Conservation (phyloP, 2,888 invertebrate species). For the Leptopilina drosophilae region DNA sequence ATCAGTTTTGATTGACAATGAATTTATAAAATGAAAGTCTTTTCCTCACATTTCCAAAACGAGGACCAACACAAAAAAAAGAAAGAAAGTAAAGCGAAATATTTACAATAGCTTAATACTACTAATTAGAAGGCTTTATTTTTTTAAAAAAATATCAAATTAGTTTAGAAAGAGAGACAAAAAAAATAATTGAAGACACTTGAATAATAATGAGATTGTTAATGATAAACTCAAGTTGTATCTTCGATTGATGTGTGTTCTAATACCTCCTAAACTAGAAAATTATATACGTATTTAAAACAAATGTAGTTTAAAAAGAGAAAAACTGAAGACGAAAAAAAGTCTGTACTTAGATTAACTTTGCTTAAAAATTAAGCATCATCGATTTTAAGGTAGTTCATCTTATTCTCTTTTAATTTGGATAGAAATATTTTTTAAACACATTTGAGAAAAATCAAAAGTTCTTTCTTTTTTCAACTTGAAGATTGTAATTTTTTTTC, state of each 20-base stretch:
- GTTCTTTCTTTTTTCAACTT: too few relatives aligned
- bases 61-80: not conserved
- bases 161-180: not conserved
- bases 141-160: slow-evolving; percentile 9
- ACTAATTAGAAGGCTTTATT: not conserved
- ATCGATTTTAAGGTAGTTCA: too few relatives aligned
- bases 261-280: not conserved
- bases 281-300: not conserved
- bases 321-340: not conserved
- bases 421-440: too few relatives aligned
- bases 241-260: not conserved
- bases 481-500: too few relatives aligned
- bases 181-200: not conserved
- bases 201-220: not conserved
- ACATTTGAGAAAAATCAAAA: too few relatives aligned
- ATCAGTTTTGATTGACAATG: not conserved
- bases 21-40: slow-evolving; percentile 18
- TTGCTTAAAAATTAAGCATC: too few relatives aligned
- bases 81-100: slow-evolving; percentile 22
- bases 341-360: too few relatives aligned
- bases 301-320: not conserved
- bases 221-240: not conserved
- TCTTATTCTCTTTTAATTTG: too few relatives aligned
- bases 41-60: slow-evolving; percentile 12
- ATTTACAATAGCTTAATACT: slow-evolving; percentile 5